Evolutionary conservation across 2,113 vertebrate genomes (phyloP), one percentile per base, ranked within the genome.

Genomic region (Cryptotis parvus): DNA sequence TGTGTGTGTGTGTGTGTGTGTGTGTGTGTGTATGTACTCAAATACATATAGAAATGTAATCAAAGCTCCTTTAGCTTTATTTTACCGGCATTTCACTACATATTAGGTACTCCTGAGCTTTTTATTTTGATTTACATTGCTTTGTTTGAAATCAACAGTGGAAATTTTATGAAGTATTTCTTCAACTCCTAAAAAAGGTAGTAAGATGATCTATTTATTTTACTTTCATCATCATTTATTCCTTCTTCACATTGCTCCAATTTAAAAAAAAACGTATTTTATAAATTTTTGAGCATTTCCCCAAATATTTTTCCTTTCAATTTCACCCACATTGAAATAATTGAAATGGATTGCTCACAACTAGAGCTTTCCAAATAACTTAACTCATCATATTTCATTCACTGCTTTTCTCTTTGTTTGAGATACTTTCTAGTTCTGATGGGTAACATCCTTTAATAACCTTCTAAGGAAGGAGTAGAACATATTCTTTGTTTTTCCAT

Each of bases 231-330:
- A 61, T 86, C 49, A 45, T 45, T 45, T 80, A 84, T 84, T 84
- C 6, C 35, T 77, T 76, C 45, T 4, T 89, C 49, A 79, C n/a
- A 80, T 37, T 89, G 35, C 68, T 77, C 29, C 10, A 73, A 49
- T n/a, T 68, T 85, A 72, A 61, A 91, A 72, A 61, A 91, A 77
- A 89, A 24, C 65, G 31, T 75, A 78, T 49, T 49, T 49, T 49
- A 49, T 49, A 75, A 89, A 91, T 86, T 49, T 2, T 82, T 91
- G 86, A 89, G 77, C 18, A 82, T 29, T 74, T 91, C 22, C 33
- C 11, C 41, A 35, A 31, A 79, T 84, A 63, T 3, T 24, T 69
- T 39, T 84, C 22, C 73, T 49, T 49, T 12, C 65, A 83, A 39
- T 1, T 39, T 11, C 8, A 61, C 20, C 22, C 52, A 84, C 27